phyloP scores from a whole-genome alignment of 2,888 invertebrate genomes.

The Lepidocyrtinus sp. region DNA sequence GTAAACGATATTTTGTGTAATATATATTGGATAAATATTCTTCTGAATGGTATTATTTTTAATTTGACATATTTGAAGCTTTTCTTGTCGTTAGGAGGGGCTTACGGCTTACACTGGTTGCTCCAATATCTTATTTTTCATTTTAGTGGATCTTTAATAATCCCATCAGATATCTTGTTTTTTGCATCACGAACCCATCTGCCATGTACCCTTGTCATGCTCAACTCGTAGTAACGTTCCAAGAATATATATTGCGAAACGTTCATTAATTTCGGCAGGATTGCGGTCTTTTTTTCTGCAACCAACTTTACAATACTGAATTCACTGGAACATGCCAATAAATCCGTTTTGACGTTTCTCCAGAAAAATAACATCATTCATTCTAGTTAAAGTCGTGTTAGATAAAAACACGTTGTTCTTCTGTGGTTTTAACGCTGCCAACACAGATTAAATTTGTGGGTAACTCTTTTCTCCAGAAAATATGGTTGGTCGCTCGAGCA shows the following conservation, averaged over 20 bases:
- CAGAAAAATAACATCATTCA: neutral
- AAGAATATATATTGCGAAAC: neutral
- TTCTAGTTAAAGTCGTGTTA: neutral
- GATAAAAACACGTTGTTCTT: neutral
- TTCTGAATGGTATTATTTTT: too few relatives aligned
- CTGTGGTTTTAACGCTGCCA: neutral
- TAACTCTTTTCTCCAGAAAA: neutral
- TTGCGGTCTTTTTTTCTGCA: neutral
- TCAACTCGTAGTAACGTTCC: too few relatives aligned
- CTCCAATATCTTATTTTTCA: too few relatives aligned
- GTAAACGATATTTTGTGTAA: too few relatives aligned
- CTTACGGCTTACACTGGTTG: too few relatives aligned
- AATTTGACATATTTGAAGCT: too few relatives aligned
- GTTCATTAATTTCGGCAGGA: neutral
- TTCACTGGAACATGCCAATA: slow-evolving; percentile 5
- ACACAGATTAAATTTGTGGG: neutral
- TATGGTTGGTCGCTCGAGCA: slow-evolving; percentile 24
- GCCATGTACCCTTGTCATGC: too few relatives aligned
- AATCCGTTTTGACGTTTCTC: neutral
- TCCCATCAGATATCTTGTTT: too few relatives aligned
- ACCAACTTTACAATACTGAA: neutral
- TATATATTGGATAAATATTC: too few relatives aligned
- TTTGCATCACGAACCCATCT: too few relatives aligned
- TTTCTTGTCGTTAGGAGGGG: too few relatives aligned
- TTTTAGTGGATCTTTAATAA: too few relatives aligned